Base-by-base conservation (phyloP, 1,140 invertebrate genomes). In the Onthophagus taurus region DNA sequence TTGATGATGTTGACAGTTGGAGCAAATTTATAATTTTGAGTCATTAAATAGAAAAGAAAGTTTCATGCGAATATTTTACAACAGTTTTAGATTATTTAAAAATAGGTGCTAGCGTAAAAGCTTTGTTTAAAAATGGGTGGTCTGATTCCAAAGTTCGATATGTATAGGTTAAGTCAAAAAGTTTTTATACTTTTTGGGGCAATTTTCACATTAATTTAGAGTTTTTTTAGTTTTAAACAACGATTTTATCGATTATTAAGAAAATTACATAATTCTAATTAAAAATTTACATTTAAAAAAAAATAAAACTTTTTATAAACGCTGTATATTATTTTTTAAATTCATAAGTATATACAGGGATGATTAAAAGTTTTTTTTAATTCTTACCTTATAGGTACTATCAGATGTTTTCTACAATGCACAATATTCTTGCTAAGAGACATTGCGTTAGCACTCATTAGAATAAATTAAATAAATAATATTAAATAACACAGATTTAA, bases 371-470 rank as follows among this genome's bases (percentile, higher is more conserved):
- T 7, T n/a, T 7, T 35, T 17, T n/a, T 21, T 13, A 36, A 36
- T 21, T 17, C 9, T 9, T 36, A 36, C 34, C 34, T 36, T 11
- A 36, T 20, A n/a, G 16, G 19, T 36, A 20, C 9, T 18, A 6
- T 20, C 9, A 36, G 6, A 20, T 20, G 23, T 11, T 20, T 8
- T 20, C 34, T 8, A 20, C 34, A 36, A 36, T 36, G 34, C 12
- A 36, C 11, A 16, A 36, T 20, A 36, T 21, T 36, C 34, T 36
- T 36, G 34, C 34, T 36, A 16, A 36, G 23, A 17, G 34, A 36
- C 34, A 36, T 36, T 2, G 1, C n/a, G n/a, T n/a, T n/a, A n/a
- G n/a, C n/a, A n/a, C n/a, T n/a, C n/a, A n/a, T n/a, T n/a, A n/a
- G n/a, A n/a, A n/a, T n/a, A n/a, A n/a, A n/a, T n/a, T n/a, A n/a